Percentiles rank a stretch among this genome's conserved stretches.
Conservation (phyloP, 2,888 invertebrate species). For the Hypolimnas misippus region DNA sequence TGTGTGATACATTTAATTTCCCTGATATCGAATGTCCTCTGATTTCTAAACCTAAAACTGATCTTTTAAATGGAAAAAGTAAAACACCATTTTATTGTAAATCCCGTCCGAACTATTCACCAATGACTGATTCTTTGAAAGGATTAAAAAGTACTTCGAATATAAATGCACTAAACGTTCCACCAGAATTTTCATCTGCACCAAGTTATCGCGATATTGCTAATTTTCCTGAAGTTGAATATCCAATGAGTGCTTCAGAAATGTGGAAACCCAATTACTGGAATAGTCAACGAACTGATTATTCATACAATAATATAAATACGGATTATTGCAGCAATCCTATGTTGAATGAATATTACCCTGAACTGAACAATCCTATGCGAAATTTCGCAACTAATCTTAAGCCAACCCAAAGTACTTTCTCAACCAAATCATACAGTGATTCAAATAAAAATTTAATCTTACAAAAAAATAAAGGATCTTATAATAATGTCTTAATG, state of each 20-base stretch:
- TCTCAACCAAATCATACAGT: conserved; percentile 23
- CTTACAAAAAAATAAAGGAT: conserved; percentile 16
- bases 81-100: neutral
- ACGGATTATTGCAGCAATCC: neutral
- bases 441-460: conserved; percentile 8
- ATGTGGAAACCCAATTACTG: conserved; percentile 63
- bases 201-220: conserved; percentile 45
- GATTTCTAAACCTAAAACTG: conserved; percentile 19
- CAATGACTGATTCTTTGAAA: too few species aligned
- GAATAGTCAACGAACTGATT: conserved; percentile 43
- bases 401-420: neutral
- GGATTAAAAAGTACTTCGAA: neutral
- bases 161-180: neutral
- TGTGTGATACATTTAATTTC: conserved; percentile 52
- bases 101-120: neutral
- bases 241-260: conserved; percentile 62
- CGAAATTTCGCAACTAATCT: conserved; percentile 11
- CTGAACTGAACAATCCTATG: neutral
- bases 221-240: conserved; percentile 67
- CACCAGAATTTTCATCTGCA: conserved; percentile 34
- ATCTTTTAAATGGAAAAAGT: conserved; percentile 34
- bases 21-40: conserved; percentile 58
- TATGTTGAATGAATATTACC: conserved; percentile 1
- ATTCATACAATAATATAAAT: neutral
- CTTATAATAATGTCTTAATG: neutral